A percentile compares a stretch with the other conserved stretches of the same genome.
Conservation (phyloP, 2,113 vertebrate species). For the Petaurus breviceps region DNA sequence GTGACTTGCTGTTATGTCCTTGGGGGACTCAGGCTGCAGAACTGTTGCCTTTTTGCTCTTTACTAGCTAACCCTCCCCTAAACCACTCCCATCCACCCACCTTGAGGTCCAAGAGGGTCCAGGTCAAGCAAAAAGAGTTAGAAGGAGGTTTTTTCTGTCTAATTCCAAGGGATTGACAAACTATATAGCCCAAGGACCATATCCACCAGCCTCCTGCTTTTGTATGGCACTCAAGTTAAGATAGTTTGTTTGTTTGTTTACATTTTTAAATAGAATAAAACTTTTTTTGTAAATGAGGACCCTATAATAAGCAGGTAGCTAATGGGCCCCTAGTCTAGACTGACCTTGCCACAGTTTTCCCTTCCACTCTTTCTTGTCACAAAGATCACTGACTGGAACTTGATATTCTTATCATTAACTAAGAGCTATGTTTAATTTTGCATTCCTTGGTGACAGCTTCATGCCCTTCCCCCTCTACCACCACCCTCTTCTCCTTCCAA, state of each 20-base stretch:
- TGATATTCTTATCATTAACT: neutral
- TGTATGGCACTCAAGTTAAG: neutral
- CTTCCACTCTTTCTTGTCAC: neutral
- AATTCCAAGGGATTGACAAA: neutral
- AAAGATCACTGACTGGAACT: neutral
- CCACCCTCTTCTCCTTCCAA: neutral
- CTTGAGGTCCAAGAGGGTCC: neutral
- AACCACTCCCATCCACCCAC: neutral
- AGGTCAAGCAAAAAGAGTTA: neutral
- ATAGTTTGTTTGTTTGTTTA: neutral
- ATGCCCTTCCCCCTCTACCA: neutral
- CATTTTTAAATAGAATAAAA: neutral
- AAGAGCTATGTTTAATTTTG: neutral
- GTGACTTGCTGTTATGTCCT: neutral
- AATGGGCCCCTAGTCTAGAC: neutral
- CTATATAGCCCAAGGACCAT: neutral
- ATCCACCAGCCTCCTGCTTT: neutral
- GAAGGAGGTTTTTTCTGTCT: neutral
- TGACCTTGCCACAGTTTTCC: neutral
- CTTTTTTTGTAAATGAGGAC: no score
- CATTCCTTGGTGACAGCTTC: accelerated
- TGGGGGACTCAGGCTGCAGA: neutral
- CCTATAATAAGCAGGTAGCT: neutral
- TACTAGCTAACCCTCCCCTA: no score
- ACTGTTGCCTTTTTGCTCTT: neutral